These are phyloP conservation scores for Chlamydotis undulata DNA, from an alignment of 2,113 vertebrate species.

Conservation along the genomic window DNA sequence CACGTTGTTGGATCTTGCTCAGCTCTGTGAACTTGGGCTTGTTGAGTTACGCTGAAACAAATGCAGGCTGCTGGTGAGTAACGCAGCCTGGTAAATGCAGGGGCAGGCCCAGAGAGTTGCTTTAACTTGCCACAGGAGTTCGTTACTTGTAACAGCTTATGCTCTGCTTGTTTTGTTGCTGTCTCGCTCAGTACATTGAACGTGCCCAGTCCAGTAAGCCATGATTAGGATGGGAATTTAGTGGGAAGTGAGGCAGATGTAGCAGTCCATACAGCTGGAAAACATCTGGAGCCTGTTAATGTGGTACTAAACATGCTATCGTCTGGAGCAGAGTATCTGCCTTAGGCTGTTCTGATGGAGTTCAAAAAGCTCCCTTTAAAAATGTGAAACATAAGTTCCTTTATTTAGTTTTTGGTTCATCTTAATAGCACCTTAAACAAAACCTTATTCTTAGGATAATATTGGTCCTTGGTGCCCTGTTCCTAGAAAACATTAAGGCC, in stretches of 20 bases:
- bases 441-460: background rate
- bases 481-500: background rate
- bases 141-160: background rate
- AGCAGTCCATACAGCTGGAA: background rate
- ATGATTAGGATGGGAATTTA: background rate
- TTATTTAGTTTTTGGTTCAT: background rate
- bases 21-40: background rate
- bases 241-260: no score
- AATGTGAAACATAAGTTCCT: background rate
- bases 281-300: background rate
- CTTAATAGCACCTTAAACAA: background rate
- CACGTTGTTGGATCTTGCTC: background rate
- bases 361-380: background rate
- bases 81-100: background rate
- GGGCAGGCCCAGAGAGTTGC: background rate
- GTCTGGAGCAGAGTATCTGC: background rate
- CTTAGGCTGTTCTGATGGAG: background rate
- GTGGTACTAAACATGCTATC: background rate
- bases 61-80: background rate
- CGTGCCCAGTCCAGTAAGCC: background rate
- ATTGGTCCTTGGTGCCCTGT: background rate
- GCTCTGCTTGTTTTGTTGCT: background rate
- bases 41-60: background rate
- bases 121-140: background rate
- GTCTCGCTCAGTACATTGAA: fast-evolving